Base-by-base conservation (phyloP, 2,888 invertebrate genomes). In the Steinernema scapterisci region DNA sequence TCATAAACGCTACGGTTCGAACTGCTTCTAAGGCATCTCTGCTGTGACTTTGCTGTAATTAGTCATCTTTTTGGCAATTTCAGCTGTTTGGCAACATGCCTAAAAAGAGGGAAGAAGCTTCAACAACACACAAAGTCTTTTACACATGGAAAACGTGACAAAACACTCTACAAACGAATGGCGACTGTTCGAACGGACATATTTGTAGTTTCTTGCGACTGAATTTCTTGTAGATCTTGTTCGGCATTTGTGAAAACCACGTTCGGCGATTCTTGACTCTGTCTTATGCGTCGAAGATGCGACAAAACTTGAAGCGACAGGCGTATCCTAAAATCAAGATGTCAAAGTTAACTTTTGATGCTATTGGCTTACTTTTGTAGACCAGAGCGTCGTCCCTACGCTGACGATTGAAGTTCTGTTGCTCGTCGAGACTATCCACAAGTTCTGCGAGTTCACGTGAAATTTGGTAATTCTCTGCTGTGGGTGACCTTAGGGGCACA, bases 281-380 rank as follows among this genome's bases (percentile, higher is more conserved):
- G 7, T 1, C 63, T 78, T 73, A 82, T 27, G 83, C 81, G 56
- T 83, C 82, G 76, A 82, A 84, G 73, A 84, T 84, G 38, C 84
- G 81, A 77, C 84, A 84, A 78, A 84, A 84, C 77, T 84, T 84
- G 81, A 84, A 84, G 70, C 84, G 82, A 76, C 84, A 84, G 9
- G 84, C 83, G 76, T 83, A 84, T 79, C 84, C 84, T 84, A 77
- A 46, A 82, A 77, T 63, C n/a, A 11, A 27, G 9, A 13, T 74
- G 23, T 9, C 73, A 31, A 13, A 73, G 6, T 38, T 38, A 38
- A 9, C 38, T 38, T 38, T 38, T 3, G 9, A 38, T 38, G 38
- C 9, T 38, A 9, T 38, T 43, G 43, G 44, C 48, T 51, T 25
- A 77, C 76, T 73, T 48, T 76, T 76, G 75, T 71, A 75, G 21